A percentile compares a stretch with the other conserved stretches of the same genome.
phyloP scores from a whole-genome alignment of 2,888 invertebrate genomes.

The Pollenia amentaria region DNA sequence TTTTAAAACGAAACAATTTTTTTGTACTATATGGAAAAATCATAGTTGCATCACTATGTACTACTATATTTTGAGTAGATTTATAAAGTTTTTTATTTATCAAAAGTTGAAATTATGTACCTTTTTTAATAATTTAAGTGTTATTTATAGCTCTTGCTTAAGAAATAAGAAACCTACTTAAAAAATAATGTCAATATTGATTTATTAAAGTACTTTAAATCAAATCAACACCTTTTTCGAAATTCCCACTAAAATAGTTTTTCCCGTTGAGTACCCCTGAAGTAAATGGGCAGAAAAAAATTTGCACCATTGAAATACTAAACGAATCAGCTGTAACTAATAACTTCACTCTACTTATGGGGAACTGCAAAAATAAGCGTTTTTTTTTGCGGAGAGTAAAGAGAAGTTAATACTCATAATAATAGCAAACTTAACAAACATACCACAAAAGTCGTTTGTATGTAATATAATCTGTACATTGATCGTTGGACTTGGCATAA shows the following conservation, averaged over 20 bases:
- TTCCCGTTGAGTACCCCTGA: conserved; percentile 42
- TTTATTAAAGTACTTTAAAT: not conserved
- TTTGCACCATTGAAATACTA: conserved; percentile 32
- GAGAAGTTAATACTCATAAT: conserved; percentile 26
- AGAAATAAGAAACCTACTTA: not conserved
- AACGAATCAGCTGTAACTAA: conserved; percentile 35
- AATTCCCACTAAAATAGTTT: conserved; percentile 28
- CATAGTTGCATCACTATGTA: no score
- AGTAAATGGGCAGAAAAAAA: conserved; percentile 20
- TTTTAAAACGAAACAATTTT: no score
- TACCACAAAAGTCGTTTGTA: conserved; percentile 68
- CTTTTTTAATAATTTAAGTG: no score
- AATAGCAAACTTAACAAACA: conserved; percentile 45
- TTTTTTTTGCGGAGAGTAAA: no score
- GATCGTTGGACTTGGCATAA: conserved; percentile 83
- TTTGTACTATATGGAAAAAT: no score
- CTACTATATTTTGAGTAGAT: no score
- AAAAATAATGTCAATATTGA: conserved; percentile 4
- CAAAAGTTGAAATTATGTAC: no score
- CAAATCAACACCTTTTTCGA: not conserved
- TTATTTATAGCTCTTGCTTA: no score
- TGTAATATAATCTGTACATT: conserved; percentile 75
- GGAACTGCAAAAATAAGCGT: conserved; percentile 1
- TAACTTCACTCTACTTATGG: conserved; percentile 3
- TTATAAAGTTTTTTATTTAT: no score